Percentiles rank a stretch among this genome's conserved stretches.
phyloP scores from a whole-genome alignment of 2,113 vertebrate genomes.

The Nothobranchius furzeri region DNA sequence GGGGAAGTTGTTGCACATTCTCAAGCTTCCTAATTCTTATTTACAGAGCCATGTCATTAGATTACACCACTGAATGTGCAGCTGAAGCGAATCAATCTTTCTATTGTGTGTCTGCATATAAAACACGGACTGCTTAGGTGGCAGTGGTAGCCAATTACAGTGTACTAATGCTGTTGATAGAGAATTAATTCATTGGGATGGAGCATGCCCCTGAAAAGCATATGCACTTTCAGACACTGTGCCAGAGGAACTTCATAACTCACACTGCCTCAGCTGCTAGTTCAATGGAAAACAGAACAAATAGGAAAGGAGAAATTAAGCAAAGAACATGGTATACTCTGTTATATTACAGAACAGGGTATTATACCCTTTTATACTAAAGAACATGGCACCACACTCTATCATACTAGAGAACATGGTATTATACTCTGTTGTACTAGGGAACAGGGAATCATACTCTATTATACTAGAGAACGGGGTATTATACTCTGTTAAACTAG shows the following conservation, averaged over 20 bases:
- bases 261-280: conserved; percentile 20
- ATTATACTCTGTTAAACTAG: no score
- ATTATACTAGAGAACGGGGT: no score
- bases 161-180: conserved; percentile 72
- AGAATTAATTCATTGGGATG: conserved; percentile 63
- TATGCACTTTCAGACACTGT: conserved; percentile 52
- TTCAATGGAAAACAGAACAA: conserved; percentile 35
- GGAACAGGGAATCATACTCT: no score
- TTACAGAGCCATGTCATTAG: conserved; percentile 63
- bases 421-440: no score
- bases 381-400: no score
- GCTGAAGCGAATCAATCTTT: conserved; percentile 58
- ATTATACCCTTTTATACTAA: no score
- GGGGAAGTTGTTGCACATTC: conserved; percentile 15
- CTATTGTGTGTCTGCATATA: conserved; percentile 54
- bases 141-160: conserved; percentile 65
- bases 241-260: conserved; percentile 60
- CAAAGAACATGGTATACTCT: neutral
- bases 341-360: conserved; percentile 23
- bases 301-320: neutral
- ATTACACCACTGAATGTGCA: conserved; percentile 53
- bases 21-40: conserved; percentile 34
- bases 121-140: conserved; percentile 55
- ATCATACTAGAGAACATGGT: no score
- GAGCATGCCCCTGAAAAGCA: conserved; percentile 48